Evolutionary conservation across 2,888 invertebrate genomes (phyloP), one percentile per base, ranked within the genome.

Genomic region (Galeopsomyia nigrocyanea): DNA sequence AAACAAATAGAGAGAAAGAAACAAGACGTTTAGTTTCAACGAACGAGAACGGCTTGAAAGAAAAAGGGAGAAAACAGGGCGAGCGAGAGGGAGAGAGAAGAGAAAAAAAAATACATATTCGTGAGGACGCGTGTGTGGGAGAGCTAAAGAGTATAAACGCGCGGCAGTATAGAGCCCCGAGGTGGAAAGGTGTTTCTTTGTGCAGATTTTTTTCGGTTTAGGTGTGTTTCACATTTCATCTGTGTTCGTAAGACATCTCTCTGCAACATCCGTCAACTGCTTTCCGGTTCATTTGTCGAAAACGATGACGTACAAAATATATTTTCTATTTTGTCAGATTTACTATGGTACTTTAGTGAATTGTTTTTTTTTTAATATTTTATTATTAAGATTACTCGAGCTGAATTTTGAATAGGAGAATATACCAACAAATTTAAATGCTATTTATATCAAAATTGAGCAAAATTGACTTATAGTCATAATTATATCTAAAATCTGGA

Each of bases 171-270:
- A 21, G 56, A n/a, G n/a, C n/a, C 5, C 6, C 31, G 61, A 61
- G 61, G 16, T 56, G 60, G 55, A 57, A 64, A 72, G 60, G 68
- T 68, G 72, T 79, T 79, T 77, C 79, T 81, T 81, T 80, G 78
- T 79, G 76, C 74, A 77, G 77, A 80, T 78, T 79, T 73, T n/a
- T 53, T 53, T 79, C 74, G 77, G 75, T 69, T 81, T 79, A 81
- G 76, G 81, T 67, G 17, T 16, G 55, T 21, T 73, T 71, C 80
- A 80, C 79, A 79, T 53, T 66, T 49, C n/a, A 39, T 5, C 21
- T 66, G 3, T 3, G 39, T 7, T 39, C 39, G 10, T 10, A 39
- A 10, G 13, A 10, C 39, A 39, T 39, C 39, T n/a, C n/a, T n/a
- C n/a, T 39, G 39, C 39, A 10, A 1, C 39, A 13, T 39, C 39